Percentiles rank a stretch among this genome's conserved stretches.
phyloP scores from a whole-genome alignment of 2,113 vertebrate species.

The human region DNA sequence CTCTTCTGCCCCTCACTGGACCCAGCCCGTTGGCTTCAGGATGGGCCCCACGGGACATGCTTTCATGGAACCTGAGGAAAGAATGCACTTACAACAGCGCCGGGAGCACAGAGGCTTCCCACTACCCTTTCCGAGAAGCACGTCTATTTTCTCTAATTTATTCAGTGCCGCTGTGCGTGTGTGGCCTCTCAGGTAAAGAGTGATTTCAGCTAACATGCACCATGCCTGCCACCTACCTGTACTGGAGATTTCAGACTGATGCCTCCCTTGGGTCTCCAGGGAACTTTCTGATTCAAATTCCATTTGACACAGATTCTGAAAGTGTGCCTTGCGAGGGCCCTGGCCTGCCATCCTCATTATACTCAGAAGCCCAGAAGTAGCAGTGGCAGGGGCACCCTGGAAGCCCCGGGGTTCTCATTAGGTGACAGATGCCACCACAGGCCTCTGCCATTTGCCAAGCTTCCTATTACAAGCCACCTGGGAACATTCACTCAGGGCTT shows the following conservation, averaged over 20 bases:
- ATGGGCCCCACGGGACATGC: fast-evolving
- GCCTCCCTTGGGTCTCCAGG: neutral
- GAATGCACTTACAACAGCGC: neutral
- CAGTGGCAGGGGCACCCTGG: neutral
- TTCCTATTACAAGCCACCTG: neutral
- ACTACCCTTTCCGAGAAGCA: neutral
- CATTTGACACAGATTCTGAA: neutral
- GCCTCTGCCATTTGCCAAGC: neutral
- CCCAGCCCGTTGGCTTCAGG: neutral
- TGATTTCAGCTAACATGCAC: neutral
- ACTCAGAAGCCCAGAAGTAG: neutral
- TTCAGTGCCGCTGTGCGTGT: fast-evolving
- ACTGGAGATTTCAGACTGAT: neutral
- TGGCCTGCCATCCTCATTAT: neutral
- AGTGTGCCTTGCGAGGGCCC: neutral
- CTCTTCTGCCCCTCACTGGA: fast-evolving
- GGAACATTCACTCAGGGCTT: neutral
- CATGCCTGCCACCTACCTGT: neutral
- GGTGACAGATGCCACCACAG: neutral
- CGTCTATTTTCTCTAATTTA: neutral
- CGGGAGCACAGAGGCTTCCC: neutral
- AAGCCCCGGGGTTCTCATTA: neutral
- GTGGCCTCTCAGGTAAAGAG: neutral
- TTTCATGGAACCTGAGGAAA: neutral
- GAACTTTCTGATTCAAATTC: neutral